These are phyloP conservation scores for Leptinotarsa defecta DNA, from an alignment of 1,140 invertebrate species.

Conservation along the genomic window DNA sequence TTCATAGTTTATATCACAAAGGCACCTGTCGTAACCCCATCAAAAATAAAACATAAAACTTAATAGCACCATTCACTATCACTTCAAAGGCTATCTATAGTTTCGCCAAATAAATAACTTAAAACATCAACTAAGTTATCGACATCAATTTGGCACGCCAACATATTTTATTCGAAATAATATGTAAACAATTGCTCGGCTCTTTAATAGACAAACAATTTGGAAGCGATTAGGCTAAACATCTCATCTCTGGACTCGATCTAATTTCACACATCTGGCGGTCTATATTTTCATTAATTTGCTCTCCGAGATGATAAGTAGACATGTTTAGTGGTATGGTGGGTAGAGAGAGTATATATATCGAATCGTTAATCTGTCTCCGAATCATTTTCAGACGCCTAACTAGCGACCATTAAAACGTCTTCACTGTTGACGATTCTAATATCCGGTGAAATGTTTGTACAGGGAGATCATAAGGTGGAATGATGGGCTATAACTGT, in stretches of 20 bases:
- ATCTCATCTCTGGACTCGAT: conserved; percentile 17
- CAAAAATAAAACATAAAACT: too few relatives aligned
- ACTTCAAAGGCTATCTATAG: neutral
- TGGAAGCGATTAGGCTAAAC: conserved; percentile 27
- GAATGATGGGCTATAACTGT: neutral
- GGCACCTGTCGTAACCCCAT: too few relatives aligned
- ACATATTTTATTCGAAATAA: conserved; percentile 4
- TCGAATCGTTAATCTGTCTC: conserved; percentile 38
- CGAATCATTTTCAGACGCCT: conserved; percentile 37
- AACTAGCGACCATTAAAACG: conserved; percentile 38
- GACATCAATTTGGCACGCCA: neutral
- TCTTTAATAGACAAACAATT: conserved; percentile 21
- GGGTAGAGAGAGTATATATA: conserved; percentile 35
- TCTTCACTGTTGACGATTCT: conserved; percentile 35
- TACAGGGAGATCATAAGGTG: neutral
- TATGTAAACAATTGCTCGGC: conserved; percentile 7
- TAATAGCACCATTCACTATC: too few relatives aligned
- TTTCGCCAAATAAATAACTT: neutral
- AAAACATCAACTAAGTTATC: neutral
- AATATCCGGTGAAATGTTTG: conserved; percentile 34
- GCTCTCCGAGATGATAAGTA: conserved; percentile 33
- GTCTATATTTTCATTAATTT: conserved; percentile 32
- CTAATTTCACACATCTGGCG: conserved; percentile 27
- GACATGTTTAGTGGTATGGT: conserved; percentile 32
- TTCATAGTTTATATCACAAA: too few relatives aligned